Conservation (phyloP, 2,888 invertebrate species). For the Megamerina dolium region DNA sequence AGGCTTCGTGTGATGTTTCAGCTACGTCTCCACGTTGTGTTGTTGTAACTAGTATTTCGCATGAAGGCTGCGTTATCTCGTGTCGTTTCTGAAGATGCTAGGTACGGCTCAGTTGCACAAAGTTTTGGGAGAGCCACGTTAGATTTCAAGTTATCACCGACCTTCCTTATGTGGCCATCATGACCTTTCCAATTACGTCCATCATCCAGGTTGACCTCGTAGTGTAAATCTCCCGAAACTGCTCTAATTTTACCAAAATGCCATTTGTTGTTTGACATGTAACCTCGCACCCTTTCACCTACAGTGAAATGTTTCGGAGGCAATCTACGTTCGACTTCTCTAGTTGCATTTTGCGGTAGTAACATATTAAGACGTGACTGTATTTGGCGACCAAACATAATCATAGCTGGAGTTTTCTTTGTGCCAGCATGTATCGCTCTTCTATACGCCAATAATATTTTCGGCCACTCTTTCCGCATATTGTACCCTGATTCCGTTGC, state of each 20-base stretch:
- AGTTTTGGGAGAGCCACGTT: no score
- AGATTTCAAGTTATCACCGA: background rate
- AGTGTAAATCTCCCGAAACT: background rate
- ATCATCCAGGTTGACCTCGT: background rate
- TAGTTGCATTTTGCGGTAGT: constrained; percentile 9
- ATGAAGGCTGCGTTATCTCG: no score
- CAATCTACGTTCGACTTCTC: background rate
- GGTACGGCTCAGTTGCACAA: no score
- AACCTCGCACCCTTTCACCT: constrained; percentile 15
- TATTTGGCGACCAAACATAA: constrained; percentile 17
- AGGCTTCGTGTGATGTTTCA: no score
- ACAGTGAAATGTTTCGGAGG: constrained; percentile 3
- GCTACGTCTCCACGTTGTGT: no score
- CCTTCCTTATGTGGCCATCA: background rate
- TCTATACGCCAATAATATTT: constrained; percentile 12
- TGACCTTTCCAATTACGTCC: background rate
- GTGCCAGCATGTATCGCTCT: constrained; percentile 14
- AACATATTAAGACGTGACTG: constrained; percentile 14
- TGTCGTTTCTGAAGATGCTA: no score
- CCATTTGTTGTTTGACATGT: constrained; percentile 15
- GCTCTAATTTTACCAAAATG: constrained; percentile 8
- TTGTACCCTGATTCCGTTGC: constrained; percentile 1
- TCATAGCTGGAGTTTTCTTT: constrained; percentile 14
- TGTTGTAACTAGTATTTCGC: no score
- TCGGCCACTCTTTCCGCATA: background rate